A percentile compares a stretch with the other conserved stretches of the same genome.
phyloP scores from a whole-genome alignment of 2,113 vertebrate genomes.

The Xiphophorus couchianus region DNA sequence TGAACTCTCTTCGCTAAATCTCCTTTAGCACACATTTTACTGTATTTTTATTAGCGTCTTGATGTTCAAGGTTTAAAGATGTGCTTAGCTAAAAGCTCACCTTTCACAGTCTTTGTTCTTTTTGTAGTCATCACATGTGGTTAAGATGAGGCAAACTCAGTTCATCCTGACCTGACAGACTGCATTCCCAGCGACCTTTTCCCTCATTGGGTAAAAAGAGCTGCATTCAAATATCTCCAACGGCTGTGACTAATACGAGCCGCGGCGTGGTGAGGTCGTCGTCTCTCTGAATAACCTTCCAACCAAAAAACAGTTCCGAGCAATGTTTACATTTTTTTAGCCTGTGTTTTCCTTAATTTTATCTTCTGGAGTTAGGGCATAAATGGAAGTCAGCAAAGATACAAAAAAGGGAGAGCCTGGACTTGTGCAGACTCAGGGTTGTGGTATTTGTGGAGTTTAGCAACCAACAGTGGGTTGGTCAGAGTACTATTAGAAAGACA shows the following conservation, averaged over 20 bases:
- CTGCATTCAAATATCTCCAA: constrained; percentile 51
- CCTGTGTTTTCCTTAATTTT: constrained; percentile 53
- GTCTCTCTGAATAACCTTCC: constrained; percentile 36
- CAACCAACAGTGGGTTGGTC: not conserved
- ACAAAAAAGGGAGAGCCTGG: constrained; percentile 21
- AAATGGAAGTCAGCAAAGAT: constrained; percentile 33
- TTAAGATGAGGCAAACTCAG: constrained; percentile 46
- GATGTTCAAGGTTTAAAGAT: constrained; percentile 7
- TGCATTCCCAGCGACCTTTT: constrained; percentile 69
- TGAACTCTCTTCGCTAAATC: not conserved
- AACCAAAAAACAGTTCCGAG: constrained; percentile 49
- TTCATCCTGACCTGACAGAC: constrained; percentile 69
- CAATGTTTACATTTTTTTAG: constrained; percentile 73
- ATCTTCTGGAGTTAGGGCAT: constrained; percentile 38
- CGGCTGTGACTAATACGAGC: constrained; percentile 60
- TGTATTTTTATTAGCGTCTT: not conserved
- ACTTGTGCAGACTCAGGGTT: constrained; percentile 6
- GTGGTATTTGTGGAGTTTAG: constrained; percentile 10
- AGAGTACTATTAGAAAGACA: constrained; percentile 23
- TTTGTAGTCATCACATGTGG: constrained; percentile 21
- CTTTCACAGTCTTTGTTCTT: constrained; percentile 4
- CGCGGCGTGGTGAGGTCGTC: constrained; percentile 20
- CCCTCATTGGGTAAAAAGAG: constrained; percentile 62
- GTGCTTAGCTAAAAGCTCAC: constrained; percentile 2
- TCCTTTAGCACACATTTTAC: not conserved